These are phyloP conservation scores for Taurulus bubalis DNA, from an alignment of 2,113 vertebrate species.

Conservation along the genomic window DNA sequence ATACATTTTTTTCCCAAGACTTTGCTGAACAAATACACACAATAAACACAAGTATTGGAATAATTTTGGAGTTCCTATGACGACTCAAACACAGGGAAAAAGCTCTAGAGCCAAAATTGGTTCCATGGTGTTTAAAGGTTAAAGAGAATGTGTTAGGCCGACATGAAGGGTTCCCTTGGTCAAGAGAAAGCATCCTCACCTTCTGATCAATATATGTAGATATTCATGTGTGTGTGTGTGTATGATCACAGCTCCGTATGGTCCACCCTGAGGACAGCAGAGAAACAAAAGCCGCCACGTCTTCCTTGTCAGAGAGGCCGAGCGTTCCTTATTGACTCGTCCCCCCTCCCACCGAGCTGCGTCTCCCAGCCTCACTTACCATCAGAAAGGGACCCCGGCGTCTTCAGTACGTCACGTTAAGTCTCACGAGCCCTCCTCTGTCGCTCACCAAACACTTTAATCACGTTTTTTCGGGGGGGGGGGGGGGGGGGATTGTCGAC, in stretches of 20 bases:
- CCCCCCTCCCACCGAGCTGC: slow-evolving; percentile 27
- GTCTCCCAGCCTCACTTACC: slow-evolving; percentile 70
- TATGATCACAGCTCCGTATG: slow-evolving; percentile 27
- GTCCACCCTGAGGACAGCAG: slow-evolving; percentile 54
- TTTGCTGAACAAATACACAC: too few species aligned
- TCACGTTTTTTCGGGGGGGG: slow-evolving; percentile 71
- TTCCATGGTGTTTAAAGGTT: too few species aligned
- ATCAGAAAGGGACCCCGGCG: slow-evolving; percentile 69
- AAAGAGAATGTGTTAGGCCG: background rate
- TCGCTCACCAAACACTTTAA: slow-evolving; percentile 76
- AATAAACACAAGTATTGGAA: too few species aligned
- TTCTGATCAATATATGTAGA: slow-evolving; percentile 32
- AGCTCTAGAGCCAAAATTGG: too few species aligned
- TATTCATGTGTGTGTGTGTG: background rate
- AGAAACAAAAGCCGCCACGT: slow-evolving; percentile 65
- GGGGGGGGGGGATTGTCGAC: too few species aligned
- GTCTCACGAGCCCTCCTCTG: slow-evolving; percentile 63
- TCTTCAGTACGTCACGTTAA: slow-evolving; percentile 64
- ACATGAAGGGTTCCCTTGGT: background rate
- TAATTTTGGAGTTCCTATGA: too few species aligned
- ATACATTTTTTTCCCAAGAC: too few species aligned
- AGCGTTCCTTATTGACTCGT: slow-evolving; percentile 61
- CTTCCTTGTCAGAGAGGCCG: slow-evolving; percentile 46
- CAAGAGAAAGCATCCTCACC: background rate
- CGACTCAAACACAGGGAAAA: too few species aligned